Percentiles rank a stretch among this genome's conserved stretches.
phyloP scores from a whole-genome alignment of 2,888 invertebrate genomes.

The Dione juno region DNA sequence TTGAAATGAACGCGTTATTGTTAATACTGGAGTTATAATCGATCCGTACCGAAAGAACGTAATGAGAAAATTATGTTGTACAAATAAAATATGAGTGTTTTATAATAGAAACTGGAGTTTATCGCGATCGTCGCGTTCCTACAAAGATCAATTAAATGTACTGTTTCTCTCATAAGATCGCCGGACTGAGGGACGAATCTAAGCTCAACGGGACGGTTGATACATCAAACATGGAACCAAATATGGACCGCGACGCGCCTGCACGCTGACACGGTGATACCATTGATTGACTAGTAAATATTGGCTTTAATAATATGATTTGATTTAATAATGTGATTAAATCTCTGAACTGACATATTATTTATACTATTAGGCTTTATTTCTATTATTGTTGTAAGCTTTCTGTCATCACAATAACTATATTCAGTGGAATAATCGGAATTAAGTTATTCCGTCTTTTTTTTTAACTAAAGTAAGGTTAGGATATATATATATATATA shows the following conservation, averaged over 20 bases:
- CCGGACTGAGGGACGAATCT: constrained; percentile 13
- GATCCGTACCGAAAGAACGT: constrained; percentile 34
- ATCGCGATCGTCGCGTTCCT: constrained; percentile 34
- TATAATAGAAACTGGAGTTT: constrained; percentile 32
- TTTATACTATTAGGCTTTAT: no score
- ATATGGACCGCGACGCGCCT: constrained; percentile 69
- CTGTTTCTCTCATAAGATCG: constrained; percentile 31
- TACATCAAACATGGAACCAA: constrained; percentile 61
- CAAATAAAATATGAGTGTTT: constrained; percentile 37
- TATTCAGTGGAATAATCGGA: no score
- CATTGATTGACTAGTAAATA: constrained; percentile 75
- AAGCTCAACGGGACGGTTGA: constrained; percentile 39
- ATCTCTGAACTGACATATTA: not conserved
- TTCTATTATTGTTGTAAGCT: no score
- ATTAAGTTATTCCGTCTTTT: no score
- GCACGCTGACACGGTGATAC: constrained; percentile 58
- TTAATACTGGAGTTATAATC: constrained; percentile 29
- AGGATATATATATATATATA: no score
- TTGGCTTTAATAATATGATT: constrained; percentile 57
- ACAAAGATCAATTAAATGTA: constrained; percentile 37
- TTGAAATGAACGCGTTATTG: constrained; percentile 33
- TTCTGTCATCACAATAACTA: no score
- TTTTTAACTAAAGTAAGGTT: no score
- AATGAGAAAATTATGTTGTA: constrained; percentile 41
- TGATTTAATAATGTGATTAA: no score